phyloP scores from a whole-genome alignment of 2,888 invertebrate genomes.

The Argyra leucocephala region DNA sequence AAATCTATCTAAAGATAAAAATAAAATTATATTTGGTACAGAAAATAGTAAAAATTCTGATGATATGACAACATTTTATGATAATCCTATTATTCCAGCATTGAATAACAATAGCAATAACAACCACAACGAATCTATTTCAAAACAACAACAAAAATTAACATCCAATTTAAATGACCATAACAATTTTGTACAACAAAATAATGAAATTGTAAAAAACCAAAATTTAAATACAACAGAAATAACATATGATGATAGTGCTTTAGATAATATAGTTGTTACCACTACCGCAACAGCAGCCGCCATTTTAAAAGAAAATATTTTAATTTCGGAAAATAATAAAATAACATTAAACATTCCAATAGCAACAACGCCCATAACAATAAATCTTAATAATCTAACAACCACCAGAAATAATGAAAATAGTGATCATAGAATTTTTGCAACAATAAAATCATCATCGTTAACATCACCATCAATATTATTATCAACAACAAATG shows the following conservation, averaged over 20 bases:
- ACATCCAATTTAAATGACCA: not conserved
- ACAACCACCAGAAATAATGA: not conserved
- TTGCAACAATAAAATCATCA: not conserved
- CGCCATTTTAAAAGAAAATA: too few relatives aligned
- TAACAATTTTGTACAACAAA: not conserved
- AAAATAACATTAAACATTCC: not conserved
- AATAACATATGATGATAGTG: not conserved
- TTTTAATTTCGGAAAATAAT: not conserved
- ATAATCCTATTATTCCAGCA: not conserved
- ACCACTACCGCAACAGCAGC: not conserved
- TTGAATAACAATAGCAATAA: not conserved
- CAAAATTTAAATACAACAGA: not conserved
- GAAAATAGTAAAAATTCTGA: not conserved
- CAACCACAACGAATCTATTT: too few relatives aligned
- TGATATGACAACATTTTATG: not conserved
- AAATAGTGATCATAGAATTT: not conserved
- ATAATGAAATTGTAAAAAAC: not conserved
- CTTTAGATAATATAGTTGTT: too few relatives aligned
- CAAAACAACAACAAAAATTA: not conserved
- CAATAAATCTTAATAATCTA: not conserved
- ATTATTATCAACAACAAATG: not conserved
- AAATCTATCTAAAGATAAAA: not conserved
- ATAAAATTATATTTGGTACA: not conserved
- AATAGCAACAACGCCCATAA: not conserved
- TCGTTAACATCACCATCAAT: not conserved